Evolutionary conservation across 2,113 vertebrate species (phyloP).

Genomic region (Syrmaticus mikado): DNA sequence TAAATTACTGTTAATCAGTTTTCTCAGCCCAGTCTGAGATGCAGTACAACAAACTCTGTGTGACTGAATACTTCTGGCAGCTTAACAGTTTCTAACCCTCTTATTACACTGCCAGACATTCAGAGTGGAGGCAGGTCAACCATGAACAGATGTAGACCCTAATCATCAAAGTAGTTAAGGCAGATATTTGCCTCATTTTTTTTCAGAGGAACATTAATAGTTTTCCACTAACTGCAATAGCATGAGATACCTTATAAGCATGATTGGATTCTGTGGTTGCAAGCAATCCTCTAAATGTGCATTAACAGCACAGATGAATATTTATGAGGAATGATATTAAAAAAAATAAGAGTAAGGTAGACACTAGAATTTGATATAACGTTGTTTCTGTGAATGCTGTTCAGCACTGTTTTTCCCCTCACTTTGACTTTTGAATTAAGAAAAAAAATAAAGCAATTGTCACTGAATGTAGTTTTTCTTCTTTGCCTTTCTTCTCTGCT

Average conservation of each 20-base stretch:
- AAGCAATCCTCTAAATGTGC: not conserved
- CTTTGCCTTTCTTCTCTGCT: not conserved
- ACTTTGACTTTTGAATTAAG: not conserved
- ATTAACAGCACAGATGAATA: conserved; percentile 3
- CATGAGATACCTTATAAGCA: not conserved
- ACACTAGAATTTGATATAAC: not conserved
- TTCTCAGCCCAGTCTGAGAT: not conserved
- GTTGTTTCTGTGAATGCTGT: not conserved
- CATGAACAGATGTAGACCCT: not conserved
- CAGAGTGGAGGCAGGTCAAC: not conserved
- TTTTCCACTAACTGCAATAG: not conserved
- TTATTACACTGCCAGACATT: not conserved
- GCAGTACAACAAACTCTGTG: not conserved
- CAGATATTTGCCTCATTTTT: not conserved
- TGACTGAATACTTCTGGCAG: not conserved
- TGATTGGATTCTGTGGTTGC: not conserved
- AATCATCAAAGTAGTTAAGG: not conserved
- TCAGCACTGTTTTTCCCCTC: not conserved
- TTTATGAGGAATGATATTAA: not conserved
- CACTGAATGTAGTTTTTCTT: not conserved
- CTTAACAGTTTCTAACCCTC: not conserved
- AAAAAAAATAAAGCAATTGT: not conserved
- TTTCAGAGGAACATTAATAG: not conserved
- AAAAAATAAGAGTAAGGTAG: conserved; percentile 6
- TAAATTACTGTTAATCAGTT: not conserved